A percentile compares a stretch with the other conserved stretches of the same genome.
phyloP scores from a whole-genome alignment of 2,797 vertebrate species.

The Pseudocheirus occidentalis region DNA sequence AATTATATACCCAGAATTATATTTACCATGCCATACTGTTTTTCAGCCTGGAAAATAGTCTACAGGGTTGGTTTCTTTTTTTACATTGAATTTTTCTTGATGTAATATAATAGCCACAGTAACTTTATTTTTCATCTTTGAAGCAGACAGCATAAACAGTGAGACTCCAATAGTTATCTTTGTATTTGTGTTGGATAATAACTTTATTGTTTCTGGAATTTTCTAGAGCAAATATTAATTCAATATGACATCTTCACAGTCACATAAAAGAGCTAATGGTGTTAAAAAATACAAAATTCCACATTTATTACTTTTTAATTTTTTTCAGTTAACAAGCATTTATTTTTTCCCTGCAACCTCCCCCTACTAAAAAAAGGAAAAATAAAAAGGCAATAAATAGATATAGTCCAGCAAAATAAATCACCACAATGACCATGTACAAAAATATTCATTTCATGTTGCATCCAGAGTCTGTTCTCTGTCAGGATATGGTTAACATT shows the following conservation, averaged over 20 bases:
- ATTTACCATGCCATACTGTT: not conserved
- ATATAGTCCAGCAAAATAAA: not conserved
- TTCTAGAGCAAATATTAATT: constrained; percentile 50
- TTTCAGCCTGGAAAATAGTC: not conserved
- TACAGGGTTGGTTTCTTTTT: not conserved
- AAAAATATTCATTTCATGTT: not conserved
- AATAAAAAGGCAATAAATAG: not conserved
- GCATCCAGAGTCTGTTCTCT: not conserved
- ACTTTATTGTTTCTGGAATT: constrained; percentile 62
- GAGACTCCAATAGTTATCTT: not conserved
- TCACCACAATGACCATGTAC: not conserved
- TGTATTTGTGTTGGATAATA: constrained; percentile 36
- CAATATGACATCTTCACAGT: constrained; percentile 27
- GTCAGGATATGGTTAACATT: not conserved
- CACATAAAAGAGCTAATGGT: not conserved
- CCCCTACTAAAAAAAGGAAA: not conserved
- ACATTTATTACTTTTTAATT: not conserved
- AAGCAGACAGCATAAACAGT: constrained; percentile 67
- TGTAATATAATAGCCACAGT: not conserved
- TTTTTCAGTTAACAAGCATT: not conserved
- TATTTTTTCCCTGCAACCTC: not conserved
- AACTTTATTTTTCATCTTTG: constrained; percentile 48
- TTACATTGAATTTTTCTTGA: not conserved
- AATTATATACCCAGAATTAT: not conserved
- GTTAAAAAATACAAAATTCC: not conserved